A percentile compares a stretch with the other conserved stretches of the same genome.
Conservation (phyloP, 2,888 invertebrate genomes). For the Drosophila nr. fundita region DNA sequence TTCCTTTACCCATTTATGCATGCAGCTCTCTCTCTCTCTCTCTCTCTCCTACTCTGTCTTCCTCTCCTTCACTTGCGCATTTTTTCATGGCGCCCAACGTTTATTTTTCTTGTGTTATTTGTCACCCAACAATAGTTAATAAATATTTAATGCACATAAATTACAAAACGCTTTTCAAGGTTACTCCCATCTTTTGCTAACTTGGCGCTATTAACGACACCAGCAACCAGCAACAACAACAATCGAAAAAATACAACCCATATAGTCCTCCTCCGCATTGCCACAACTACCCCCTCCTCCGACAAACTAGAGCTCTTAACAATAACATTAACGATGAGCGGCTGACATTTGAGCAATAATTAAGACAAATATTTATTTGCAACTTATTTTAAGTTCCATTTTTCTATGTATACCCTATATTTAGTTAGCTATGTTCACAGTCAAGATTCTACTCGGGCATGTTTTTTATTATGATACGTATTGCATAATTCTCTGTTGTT, state of each 20-base stretch:
- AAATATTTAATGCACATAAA: conserved; percentile 78
- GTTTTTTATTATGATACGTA: neutral
- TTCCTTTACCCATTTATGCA: conserved; percentile 64
- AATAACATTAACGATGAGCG: conserved; percentile 1
- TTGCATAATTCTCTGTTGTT: neutral
- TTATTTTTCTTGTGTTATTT: conserved; percentile 55
- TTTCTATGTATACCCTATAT: conserved; percentile 6
- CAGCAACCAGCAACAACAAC: conserved; percentile 9
- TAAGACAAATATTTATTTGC: conserved; percentile 63
- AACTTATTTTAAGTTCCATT: conserved; percentile 15
- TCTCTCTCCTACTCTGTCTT: neutral
- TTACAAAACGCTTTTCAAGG: conserved; percentile 76
- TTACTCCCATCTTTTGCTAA: conserved; percentile 50
- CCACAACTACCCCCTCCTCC: neutral
- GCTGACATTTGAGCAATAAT: conserved; percentile 64
- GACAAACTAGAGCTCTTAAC: neutral
- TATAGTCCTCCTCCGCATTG: conserved; percentile 21
- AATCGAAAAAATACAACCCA: conserved; percentile 1
- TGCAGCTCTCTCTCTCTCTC: conserved; percentile 29
- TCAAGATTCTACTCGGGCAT: neutral
- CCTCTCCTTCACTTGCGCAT: neutral
- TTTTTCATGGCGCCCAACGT: conserved; percentile 7
- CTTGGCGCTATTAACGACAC: conserved; percentile 33
- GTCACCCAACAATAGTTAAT: conserved; percentile 69
- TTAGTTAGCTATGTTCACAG: neutral